Percentiles rank a stretch among this genome's conserved stretches.
phyloP scores from a whole-genome alignment of 2,888 invertebrate genomes.

The Peribatodes rhomboidaria region DNA sequence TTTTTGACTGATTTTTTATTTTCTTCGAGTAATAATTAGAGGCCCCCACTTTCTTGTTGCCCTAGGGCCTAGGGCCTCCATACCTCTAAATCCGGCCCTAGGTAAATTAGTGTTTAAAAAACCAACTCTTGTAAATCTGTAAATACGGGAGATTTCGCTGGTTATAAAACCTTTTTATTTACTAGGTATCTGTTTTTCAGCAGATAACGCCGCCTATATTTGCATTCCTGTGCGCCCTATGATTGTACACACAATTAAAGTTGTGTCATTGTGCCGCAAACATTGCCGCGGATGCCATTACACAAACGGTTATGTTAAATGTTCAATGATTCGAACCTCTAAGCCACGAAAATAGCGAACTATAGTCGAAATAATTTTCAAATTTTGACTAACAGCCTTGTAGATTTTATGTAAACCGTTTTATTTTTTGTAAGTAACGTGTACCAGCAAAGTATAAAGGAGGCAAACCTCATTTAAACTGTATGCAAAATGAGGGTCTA shows the following conservation, averaged over 20 bases:
- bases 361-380: not conserved
- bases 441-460: constrained; percentile 21
- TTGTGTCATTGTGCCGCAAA: constrained; percentile 52
- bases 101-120: too few species aligned
- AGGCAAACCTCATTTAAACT: constrained; percentile 35
- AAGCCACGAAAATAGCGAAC: constrained; percentile 44
- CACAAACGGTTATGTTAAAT: constrained; percentile 69
- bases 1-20: too few species aligned
- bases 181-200: constrained; percentile 10
- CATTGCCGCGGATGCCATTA: constrained; percentile 60
- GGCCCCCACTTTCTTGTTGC: too few species aligned
- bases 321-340: constrained; percentile 60
- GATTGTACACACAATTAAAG: constrained; percentile 44
- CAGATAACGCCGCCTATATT: constrained; percentile 11
- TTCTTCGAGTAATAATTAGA: too few species aligned
- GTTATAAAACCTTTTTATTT: not conserved
- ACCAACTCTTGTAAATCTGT: too few species aligned
- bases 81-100: too few species aligned
- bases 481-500: constrained; percentile 37
- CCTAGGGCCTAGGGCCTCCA: too few species aligned
- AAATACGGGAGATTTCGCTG: not conserved
- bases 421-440: constrained; percentile 8
- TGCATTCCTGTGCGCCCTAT: constrained; percentile 24
- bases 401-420: not conserved
- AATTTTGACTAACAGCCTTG: not conserved